Evolutionary conservation across 2,113 vertebrate genomes (phyloP).

Genomic region (Amblyornis subalaris): DNA sequence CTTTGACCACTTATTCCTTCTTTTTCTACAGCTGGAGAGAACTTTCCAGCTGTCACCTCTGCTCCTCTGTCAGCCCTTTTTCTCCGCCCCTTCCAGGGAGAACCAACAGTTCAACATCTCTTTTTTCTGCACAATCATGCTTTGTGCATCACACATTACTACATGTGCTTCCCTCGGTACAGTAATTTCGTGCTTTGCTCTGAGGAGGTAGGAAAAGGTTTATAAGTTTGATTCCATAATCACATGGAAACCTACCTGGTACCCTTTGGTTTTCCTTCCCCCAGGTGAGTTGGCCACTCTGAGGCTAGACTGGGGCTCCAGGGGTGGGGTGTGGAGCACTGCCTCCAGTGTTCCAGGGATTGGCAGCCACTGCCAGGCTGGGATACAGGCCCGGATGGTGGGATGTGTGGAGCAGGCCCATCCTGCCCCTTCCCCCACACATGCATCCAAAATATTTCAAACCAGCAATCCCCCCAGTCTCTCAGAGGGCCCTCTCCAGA

Average conservation of each 20-base stretch:
- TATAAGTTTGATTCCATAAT: neutral
- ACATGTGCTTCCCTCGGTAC: neutral
- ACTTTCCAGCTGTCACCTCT: neutral
- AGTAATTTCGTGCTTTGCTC: neutral
- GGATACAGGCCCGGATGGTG: too few species aligned
- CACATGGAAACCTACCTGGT: neutral
- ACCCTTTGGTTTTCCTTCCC: neutral
- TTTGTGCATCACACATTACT: neutral
- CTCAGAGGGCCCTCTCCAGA: neutral
- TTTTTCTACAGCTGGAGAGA: neutral
- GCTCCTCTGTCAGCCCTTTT: neutral
- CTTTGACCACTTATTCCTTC: neutral
- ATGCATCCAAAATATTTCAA: neutral
- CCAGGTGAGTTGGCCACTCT: neutral
- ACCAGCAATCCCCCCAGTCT: neutral
- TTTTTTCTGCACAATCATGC: neutral
- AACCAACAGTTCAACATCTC: neutral
- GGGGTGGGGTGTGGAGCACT: neutral
- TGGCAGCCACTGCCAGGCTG: neutral
- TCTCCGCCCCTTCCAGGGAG: neutral
- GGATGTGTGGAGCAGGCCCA: neutral
- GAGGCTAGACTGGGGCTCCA: too few species aligned
- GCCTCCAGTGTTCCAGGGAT: neutral
- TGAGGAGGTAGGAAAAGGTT: neutral
- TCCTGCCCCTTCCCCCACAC: neutral